Conservation (phyloP, 2,797 vertebrate genomes). For the Diglossa cyanea region DNA sequence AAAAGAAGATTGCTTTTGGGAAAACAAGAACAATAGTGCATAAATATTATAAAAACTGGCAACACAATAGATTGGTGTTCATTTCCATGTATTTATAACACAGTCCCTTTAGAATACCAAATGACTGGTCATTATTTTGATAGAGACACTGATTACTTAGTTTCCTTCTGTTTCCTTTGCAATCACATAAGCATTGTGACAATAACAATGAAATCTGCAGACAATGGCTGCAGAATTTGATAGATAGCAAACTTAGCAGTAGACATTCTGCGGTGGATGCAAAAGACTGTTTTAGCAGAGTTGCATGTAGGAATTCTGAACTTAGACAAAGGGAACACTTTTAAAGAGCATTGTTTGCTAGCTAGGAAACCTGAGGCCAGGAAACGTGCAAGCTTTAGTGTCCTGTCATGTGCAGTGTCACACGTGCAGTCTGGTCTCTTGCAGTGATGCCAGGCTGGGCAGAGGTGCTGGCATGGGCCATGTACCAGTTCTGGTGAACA, state of each 20-base stretch:
- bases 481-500: background rate
- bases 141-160: background rate
- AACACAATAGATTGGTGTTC: background rate
- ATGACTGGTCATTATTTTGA: background rate
- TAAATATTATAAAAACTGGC: background rate
- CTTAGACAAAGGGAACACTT: background rate
- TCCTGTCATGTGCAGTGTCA: background rate
- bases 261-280: background rate
- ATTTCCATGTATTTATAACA: background rate
- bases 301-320: background rate
- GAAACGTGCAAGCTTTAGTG: accelerated
- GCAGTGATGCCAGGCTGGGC: background rate
- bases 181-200: constrained; percentile 42
- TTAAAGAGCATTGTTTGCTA: background rate
- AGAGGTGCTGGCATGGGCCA: background rate
- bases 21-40: background rate
- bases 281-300: background rate
- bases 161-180: background rate
- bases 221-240: background rate
- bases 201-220: constrained; percentile 9
- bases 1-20: background rate
- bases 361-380: background rate
- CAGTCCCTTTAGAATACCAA: background rate
- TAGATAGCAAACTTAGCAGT: background rate
- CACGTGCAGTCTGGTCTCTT: background rate